These are phyloP conservation scores for Lepidurus arcticus DNA, from an alignment of 1,140 invertebrate genomes.

Conservation along the genomic window DNA sequence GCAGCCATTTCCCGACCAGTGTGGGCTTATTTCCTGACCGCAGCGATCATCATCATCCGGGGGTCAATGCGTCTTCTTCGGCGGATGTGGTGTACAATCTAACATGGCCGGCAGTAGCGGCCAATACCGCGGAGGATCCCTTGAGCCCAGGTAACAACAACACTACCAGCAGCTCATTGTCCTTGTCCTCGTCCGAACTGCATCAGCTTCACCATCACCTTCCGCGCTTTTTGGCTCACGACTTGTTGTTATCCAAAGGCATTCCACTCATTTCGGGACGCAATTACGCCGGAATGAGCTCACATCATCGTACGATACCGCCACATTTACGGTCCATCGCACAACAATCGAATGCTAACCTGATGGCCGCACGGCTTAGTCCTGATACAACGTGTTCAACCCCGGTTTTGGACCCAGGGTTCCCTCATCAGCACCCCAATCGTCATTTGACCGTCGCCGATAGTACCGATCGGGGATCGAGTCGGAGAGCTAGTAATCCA, in stretches of 20 bases:
- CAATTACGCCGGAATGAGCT: neutral
- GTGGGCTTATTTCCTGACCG: neutral
- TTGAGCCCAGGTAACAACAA: slow-evolving; percentile 2
- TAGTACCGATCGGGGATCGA: slow-evolving; percentile 9
- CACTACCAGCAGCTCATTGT: slow-evolving; percentile 17
- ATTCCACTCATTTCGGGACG: neutral
- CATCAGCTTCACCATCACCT: slow-evolving; percentile 13
- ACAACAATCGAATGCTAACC: neutral
- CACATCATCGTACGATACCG: neutral
- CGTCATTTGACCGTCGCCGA: slow-evolving; percentile 6
- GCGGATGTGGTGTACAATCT: neutral
- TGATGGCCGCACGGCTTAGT: slow-evolving; percentile 24
- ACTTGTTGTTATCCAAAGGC: slow-evolving; percentile 19
- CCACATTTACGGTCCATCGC: neutral
- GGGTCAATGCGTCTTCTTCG: neutral
- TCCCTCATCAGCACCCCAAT: neutral
- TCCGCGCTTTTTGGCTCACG: slow-evolving; percentile 17
- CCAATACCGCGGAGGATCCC: neutral
- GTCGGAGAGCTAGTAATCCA: neutral
- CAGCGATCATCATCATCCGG: neutral
- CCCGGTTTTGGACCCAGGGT: slow-evolving; percentile 25
- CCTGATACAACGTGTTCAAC: slow-evolving; percentile 33
- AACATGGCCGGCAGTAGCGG: neutral
- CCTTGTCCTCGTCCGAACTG: neutral
- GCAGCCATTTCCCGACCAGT: neutral